Conservation (phyloP, 2,888 invertebrate genomes). For the Panzeria rudis region DNA sequence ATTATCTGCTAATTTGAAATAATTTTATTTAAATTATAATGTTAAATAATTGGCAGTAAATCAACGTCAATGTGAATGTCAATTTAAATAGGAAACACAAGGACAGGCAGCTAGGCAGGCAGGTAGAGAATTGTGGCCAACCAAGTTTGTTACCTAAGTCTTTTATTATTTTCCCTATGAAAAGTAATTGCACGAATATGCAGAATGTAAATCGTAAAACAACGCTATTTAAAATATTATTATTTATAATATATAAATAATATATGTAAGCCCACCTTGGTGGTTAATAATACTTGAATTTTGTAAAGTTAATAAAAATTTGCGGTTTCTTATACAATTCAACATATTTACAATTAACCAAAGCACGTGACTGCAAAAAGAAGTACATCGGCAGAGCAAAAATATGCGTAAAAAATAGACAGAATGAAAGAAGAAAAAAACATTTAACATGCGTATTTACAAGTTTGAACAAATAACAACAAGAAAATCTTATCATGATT, state of each 20-base stretch:
- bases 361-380: slow-evolving; percentile 64
- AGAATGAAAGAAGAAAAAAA: slow-evolving; percentile 11
- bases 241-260: slow-evolving; percentile 38
- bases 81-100: slow-evolving; percentile 34
- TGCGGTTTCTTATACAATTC: slow-evolving; percentile 57
- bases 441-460: slow-evolving; percentile 79
- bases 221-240: slow-evolving; percentile 10
- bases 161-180: slow-evolving; percentile 35
- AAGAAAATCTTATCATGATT: slow-evolving; percentile 78
- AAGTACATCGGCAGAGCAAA: background rate
- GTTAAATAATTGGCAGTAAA: slow-evolving; percentile 54
- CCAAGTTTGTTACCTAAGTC: slow-evolving; percentile 58
- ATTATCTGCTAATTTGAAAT: slow-evolving; percentile 57
- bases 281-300: slow-evolving; percentile 45
- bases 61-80: slow-evolving; percentile 62
- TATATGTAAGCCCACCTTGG: slow-evolving; percentile 51
- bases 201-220: background rate
- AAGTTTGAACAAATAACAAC: slow-evolving; percentile 75
- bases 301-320: slow-evolving; percentile 57
- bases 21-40: slow-evolving; percentile 60
- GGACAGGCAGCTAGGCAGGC: background rate
- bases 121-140: slow-evolving; percentile 16
- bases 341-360: slow-evolving; percentile 56
- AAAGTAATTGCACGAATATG: background rate
- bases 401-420: slow-evolving; percentile 7